Evolutionary conservation across 1,140 invertebrate species (phyloP).

Genomic region (Drosophila athabasca): DNA sequence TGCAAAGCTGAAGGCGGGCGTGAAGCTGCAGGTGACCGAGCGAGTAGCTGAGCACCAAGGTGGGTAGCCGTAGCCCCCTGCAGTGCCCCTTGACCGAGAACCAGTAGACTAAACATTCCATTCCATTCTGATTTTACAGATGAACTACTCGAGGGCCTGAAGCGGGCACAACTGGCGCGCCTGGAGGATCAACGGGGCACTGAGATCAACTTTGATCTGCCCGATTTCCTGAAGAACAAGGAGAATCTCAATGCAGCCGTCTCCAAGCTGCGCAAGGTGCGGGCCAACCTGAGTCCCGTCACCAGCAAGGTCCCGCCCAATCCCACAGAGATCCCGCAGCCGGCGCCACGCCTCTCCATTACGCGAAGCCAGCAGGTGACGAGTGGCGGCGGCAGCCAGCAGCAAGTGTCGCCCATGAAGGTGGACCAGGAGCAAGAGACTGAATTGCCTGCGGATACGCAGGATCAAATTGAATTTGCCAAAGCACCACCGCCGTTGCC

Average conservation of each 20-base stretch:
- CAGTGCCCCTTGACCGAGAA: background rate
- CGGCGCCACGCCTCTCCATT: conserved; percentile 77
- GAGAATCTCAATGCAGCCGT: conserved; percentile 79
- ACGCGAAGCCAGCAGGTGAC: conserved; percentile 47
- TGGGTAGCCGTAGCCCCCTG: conserved; percentile 52
- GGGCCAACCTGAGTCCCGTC: conserved; percentile 69
- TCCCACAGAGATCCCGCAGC: conserved; percentile 65
- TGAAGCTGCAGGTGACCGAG: conserved; percentile 87
- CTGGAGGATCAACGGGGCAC: conserved; percentile 93
- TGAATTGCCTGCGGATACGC: conserved; percentile 33
- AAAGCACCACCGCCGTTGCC: conserved; percentile 85
- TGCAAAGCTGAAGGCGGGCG: conserved; percentile 88
- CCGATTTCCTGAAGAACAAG: conserved; percentile 90
- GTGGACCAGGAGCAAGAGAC: conserved; percentile 62
- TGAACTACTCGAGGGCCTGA: conserved; percentile 90
- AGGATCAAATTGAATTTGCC: conserved; percentile 54
- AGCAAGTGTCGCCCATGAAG: conserved; percentile 67
- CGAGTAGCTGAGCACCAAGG: conserved; percentile 88
- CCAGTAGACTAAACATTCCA: background rate
- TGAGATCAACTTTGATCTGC: conserved; percentile 91
- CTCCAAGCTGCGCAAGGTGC: conserved; percentile 72
- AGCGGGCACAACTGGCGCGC: conserved; percentile 89
- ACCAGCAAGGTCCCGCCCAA: conserved; percentile 40
- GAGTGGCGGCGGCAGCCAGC: conserved; percentile 21
- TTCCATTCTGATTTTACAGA: conserved; percentile 40